These are phyloP conservation scores for Forbesichthys agassizii DNA, from an alignment of 2,113 vertebrate genomes.

Conservation along the genomic window DNA sequence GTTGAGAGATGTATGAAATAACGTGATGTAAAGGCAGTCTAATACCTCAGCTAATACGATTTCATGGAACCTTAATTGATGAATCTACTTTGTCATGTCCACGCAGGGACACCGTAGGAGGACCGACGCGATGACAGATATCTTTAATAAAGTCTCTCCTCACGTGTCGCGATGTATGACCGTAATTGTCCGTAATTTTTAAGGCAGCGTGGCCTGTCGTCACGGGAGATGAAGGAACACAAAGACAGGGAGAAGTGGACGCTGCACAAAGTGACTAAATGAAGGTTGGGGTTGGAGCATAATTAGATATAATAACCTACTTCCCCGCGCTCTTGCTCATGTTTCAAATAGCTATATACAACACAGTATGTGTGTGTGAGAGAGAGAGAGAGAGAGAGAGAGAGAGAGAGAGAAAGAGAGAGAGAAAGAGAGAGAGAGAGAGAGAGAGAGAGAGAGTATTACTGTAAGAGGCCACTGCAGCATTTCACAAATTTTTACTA, in stretches of 20 bases:
- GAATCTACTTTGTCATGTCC: slow-evolving; percentile 66
- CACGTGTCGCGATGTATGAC: slow-evolving; percentile 59
- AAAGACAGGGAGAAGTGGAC: not conserved
- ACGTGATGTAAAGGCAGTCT: slow-evolving; percentile 57
- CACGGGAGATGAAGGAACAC: not conserved
- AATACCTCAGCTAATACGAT: slow-evolving; percentile 57
- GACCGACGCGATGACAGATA: slow-evolving; percentile 65
- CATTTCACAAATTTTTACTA: too few relatives aligned
- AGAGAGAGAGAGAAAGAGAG: too few relatives aligned
- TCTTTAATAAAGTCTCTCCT: slow-evolving; percentile 73
- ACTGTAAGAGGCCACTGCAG: too few relatives aligned
- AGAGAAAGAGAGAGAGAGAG: too few relatives aligned
- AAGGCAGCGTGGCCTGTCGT: slow-evolving; percentile 1
- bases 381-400: too few relatives aligned
- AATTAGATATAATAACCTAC: too few relatives aligned
- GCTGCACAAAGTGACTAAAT: too few relatives aligned
- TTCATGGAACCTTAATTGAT: slow-evolving; percentile 56
- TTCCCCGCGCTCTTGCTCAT: too few relatives aligned
- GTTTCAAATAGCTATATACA: too few relatives aligned
- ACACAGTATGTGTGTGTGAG: too few relatives aligned
- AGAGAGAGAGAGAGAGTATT: too few relatives aligned
- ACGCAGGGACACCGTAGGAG: slow-evolving; percentile 46
- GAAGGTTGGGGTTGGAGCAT: too few relatives aligned
- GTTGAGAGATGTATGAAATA: slow-evolving; percentile 66
- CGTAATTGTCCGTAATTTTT: slow-evolving; percentile 60